Conservation (phyloP, 2,113 vertebrate genomes). For the Andinoacara biseriatus region DNA sequence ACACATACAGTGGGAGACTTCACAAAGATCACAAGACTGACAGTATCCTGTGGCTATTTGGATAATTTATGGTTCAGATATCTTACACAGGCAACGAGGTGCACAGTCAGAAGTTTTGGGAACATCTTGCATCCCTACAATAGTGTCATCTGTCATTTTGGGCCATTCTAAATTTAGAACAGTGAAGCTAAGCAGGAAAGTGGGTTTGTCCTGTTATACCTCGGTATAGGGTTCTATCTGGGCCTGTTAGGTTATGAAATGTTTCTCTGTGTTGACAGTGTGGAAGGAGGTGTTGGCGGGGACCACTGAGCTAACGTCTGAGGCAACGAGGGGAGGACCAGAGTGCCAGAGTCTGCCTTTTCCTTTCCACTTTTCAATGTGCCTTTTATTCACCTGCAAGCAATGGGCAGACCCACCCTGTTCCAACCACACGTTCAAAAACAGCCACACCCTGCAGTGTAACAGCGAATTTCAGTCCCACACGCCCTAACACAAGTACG, state of each 20-base stretch:
- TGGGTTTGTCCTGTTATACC: conserved; percentile 10
- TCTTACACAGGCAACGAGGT: conserved; percentile 28
- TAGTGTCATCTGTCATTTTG: conserved; percentile 26
- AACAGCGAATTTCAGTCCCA: conserved; percentile 25
- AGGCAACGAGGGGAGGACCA: conserved; percentile 24
- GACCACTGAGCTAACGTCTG: conserved; percentile 65
- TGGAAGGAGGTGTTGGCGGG: conserved; percentile 35
- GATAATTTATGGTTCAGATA: conserved; percentile 5
- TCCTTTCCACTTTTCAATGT: conserved; percentile 70
- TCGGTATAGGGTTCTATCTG: conserved; percentile 21
- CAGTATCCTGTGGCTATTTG: conserved; percentile 51
- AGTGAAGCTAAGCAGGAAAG: conserved; percentile 1
- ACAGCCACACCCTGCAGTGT: conserved; percentile 72
- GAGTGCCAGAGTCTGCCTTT: conserved; percentile 33
- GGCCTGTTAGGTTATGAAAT: conserved; percentile 20
- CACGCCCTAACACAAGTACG: conserved; percentile 48
- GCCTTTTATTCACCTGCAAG: conserved; percentile 74
- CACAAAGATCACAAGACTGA: conserved; percentile 27
- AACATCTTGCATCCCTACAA: conserved; percentile 42
- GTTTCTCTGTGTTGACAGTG: conserved; percentile 18
- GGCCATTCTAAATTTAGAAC: conserved; percentile 52
- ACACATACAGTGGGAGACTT: conserved; percentile 32
- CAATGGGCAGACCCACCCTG: conserved; percentile 66
- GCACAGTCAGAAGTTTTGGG: conserved; percentile 32
- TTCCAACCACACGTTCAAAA: conserved; percentile 70